Percentiles rank a stretch among this genome's conserved stretches.
These are phyloP conservation scores for Oopsacas minuta DNA, from an alignment of 37 sponge, comb jelly and placozoan species.

Conservation along the genomic window DNA sequence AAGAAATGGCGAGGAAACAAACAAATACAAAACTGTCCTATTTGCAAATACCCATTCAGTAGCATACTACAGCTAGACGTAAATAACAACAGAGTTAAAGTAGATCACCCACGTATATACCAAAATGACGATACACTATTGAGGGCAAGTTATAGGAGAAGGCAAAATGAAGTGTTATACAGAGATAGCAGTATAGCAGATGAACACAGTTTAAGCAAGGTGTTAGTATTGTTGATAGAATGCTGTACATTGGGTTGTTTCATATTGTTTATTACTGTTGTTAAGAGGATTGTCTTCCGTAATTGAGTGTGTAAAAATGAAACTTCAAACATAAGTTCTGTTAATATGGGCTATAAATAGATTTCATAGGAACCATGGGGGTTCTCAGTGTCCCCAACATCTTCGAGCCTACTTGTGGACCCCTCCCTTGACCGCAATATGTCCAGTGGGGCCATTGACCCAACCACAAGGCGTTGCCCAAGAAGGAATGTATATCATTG, in stretches of 20 bases:
- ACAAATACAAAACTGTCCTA: not conserved
- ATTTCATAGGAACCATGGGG: no score
- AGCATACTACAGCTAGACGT: not conserved
- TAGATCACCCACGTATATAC: not conserved
- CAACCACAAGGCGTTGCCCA: no score
- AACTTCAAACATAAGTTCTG: no score
- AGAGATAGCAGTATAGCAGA: not conserved
- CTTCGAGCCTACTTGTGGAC: no score
- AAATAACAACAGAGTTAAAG: not conserved
- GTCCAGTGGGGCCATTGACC: no score
- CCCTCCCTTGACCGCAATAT: no score
- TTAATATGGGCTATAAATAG: no score
- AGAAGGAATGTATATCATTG: no score
- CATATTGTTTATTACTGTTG: not conserved
- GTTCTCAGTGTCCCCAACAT: no score
- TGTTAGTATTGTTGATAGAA: not conserved
- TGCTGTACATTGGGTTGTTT: not conserved
- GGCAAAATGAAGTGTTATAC: not conserved
- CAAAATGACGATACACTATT: not conserved
- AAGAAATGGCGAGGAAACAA: slow-evolving; percentile 11
- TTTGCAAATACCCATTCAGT: not conserved
- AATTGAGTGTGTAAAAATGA: no score
- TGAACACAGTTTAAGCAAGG: not conserved
- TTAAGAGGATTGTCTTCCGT: not conserved
- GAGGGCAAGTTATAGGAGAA: not conserved